Percentiles rank a stretch among this genome's conserved stretches.
Evolutionary conservation across 2,888 invertebrate species (phyloP).

Genomic region (Drosophila peninsularis): DNA sequence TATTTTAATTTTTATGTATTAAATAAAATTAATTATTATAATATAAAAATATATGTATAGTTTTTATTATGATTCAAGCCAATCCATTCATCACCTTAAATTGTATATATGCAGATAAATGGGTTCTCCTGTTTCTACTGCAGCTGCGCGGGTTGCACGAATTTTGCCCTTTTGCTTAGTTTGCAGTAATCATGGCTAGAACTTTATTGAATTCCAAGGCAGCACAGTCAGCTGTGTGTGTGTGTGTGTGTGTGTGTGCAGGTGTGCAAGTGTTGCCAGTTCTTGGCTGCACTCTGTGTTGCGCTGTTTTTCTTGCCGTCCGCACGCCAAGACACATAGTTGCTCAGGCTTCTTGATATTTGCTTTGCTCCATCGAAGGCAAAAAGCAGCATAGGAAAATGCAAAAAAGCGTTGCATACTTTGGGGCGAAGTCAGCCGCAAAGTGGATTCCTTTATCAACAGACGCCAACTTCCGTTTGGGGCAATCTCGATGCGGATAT

Average conservation of each 20-base stretch:
- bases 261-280: constrained; percentile 45
- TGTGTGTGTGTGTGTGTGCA: neutral
- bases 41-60: too few relatives aligned
- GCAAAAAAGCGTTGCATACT: constrained; percentile 53
- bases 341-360: constrained; percentile 46
- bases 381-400: constrained; percentile 10
- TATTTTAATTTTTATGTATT: too few relatives aligned
- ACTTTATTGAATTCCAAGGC: constrained; percentile 68
- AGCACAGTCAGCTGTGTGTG: constrained; percentile 6
- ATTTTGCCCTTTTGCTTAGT: constrained; percentile 17
- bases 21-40: too few relatives aligned
- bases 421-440: constrained; percentile 54
- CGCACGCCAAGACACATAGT: constrained; percentile 21
- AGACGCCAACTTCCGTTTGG: constrained; percentile 43
- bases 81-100: neutral
- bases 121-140: neutral
- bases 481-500: constrained; percentile 74
- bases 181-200: constrained; percentile 51
- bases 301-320: constrained; percentile 37
- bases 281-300: constrained; percentile 13
- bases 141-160: neutral
- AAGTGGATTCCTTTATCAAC: constrained; percentile 67
- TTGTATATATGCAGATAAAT: neutral
- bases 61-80: too few relatives aligned
- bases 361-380: constrained; percentile 37